These are phyloP conservation scores for Craseonycteris thonglongyai DNA, from an alignment of 2,113 vertebrate genomes.

Conservation along the genomic window DNA sequence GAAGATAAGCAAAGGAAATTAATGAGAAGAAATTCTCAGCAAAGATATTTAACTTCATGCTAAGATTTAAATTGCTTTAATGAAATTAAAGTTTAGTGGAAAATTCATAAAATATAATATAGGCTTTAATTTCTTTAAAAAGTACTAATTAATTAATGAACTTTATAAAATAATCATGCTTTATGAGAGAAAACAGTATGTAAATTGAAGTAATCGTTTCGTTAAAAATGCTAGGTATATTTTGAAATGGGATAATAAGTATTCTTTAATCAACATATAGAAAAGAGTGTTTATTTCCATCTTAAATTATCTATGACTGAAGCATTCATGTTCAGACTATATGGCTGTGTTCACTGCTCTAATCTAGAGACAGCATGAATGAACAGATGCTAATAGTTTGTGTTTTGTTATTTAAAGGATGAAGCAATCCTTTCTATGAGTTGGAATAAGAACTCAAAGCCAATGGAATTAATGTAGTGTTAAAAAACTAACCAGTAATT, in stretches of 20 bases:
- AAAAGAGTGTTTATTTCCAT: neutral
- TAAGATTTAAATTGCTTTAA: neutral
- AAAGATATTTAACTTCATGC: neutral
- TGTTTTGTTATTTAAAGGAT: neutral
- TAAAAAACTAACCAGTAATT: neutral
- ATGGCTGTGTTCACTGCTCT: neutral
- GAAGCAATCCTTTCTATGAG: neutral
- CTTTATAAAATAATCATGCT: neutral
- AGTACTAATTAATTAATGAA: neutral
- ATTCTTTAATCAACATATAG: neutral
- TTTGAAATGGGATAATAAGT: neutral
- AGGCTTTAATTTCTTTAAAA: neutral
- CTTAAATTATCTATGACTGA: neutral
- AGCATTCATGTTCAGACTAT: neutral
- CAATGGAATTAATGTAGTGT: neutral
- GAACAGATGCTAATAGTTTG: neutral
- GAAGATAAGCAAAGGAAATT: neutral
- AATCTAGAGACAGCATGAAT: neutral
- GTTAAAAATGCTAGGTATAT: neutral
- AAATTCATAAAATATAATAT: neutral
- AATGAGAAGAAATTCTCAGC: neutral
- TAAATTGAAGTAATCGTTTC: neutral
- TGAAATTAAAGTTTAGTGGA: neutral
- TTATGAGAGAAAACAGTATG: neutral
- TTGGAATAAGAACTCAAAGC: neutral